Percentiles rank a stretch among this genome's conserved stretches.
Conservation (phyloP, 2,113 vertebrate species). For the Pomatostomus ruficeps region DNA sequence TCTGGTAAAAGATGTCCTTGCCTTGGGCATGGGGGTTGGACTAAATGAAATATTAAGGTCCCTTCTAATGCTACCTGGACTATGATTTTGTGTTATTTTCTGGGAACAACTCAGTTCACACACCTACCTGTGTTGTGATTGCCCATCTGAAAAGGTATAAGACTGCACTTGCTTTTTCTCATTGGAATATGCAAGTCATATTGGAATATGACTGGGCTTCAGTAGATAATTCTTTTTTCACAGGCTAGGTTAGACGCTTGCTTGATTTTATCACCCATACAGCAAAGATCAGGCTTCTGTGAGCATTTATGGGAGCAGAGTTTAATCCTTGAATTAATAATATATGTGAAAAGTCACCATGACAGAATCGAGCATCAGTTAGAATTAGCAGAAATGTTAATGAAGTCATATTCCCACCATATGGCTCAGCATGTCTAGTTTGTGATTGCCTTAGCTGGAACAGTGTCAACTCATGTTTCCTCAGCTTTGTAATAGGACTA, state of each 20-base stretch:
- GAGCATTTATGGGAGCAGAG: neutral
- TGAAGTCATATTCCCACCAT: neutral
- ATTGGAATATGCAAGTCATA: neutral
- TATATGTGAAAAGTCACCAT: neutral
- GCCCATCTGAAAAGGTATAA: neutral
- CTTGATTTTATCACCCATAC: neutral
- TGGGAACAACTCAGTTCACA: neutral
- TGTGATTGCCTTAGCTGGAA: neutral
- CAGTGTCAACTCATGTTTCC: neutral
- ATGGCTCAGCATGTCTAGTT: neutral
- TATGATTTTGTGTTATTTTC: neutral
- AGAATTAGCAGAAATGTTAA: neutral
- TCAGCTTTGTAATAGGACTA: neutral
- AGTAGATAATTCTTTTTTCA: neutral
- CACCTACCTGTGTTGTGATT: neutral
- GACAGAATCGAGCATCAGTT: neutral
- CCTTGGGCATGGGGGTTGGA: accelerated
- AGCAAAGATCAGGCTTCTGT: neutral
- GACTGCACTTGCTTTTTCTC: neutral
- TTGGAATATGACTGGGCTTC: neutral
- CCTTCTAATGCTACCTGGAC: neutral
- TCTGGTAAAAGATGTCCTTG: neutral
- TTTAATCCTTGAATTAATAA: neutral
- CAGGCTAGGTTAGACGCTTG: neutral
- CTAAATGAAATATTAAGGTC: neutral